Base-by-base conservation (phyloP, 2,888 invertebrate species). In the Pyrrhosoma nymphula region DNA sequence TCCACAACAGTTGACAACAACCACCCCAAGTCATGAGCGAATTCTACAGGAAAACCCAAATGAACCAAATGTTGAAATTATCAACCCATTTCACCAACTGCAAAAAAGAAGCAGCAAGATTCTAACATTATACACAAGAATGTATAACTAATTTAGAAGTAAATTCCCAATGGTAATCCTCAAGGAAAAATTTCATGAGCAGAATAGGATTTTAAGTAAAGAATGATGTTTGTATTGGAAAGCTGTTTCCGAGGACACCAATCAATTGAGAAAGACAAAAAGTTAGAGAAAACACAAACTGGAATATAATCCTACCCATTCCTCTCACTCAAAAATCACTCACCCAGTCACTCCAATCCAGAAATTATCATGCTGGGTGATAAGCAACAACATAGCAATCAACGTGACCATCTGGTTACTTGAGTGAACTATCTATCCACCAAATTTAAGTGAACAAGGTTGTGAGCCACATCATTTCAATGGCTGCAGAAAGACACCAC, bases 381-480 rank as follows among this genome's bases (percentile, higher is more conserved):
- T 47, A 93, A 75, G 26, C 12, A 23, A 39, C 47, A 26, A 18
- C 47, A 47, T 18, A 23, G 30, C 6, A 75, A 8, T 47, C 47
- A 63, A 69, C 14, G 55, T 69, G 26, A 39, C 6, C 35, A 23
- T 47, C 14, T 69, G 35, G 69, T 55, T 14, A 23, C 20, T 47
- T 47, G 35, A 47, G 30, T 69, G 69, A 47, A 47, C 47, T 47
- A 47, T 47, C 47, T 82, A 82, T 82, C 82, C 35, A 82, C 82
- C 82, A 75, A 93, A n/a, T 89, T 89, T n/a, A 69, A 69, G 26
- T 75, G 47, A 93, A 93, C 55, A 69, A 93, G 39, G 93, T 93
- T 75, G 75, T 20, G 75, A 93, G 93, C 93, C 75, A 93, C 63
- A 69, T 23, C 47, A 26, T 35, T n/a, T 69, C 69, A 26, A 93